Evolutionary conservation across 2,113 vertebrate species (phyloP).

Genomic region (Etheostoma spectabile): DNA sequence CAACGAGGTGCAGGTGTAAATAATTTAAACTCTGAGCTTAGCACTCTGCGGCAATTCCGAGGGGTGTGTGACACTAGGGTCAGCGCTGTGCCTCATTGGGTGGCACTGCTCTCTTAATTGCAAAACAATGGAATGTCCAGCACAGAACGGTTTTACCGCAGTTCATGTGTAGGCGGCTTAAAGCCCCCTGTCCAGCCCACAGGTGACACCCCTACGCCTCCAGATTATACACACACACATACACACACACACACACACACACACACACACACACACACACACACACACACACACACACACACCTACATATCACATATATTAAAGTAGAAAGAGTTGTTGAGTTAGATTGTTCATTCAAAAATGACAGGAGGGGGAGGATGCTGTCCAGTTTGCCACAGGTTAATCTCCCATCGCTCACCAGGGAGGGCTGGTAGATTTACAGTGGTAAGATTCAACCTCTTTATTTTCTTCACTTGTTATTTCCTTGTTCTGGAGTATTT

Average conservation of each 20-base stretch:
- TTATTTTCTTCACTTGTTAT: not conserved
- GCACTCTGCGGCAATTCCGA: too few relatives aligned
- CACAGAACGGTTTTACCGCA: too few relatives aligned
- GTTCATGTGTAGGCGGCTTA: not conserved
- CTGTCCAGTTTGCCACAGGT: constrained; percentile 97
- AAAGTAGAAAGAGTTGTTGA: not conserved
- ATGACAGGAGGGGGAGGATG: constrained; percentile 91
- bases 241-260: not conserved
- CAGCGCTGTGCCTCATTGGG: too few relatives aligned
- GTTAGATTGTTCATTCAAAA: constrained; percentile 27
- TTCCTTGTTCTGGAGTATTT: not conserved
- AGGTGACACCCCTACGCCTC: not conserved
- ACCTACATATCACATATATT: too few relatives aligned
- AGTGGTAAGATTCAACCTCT: constrained; percentile 86
- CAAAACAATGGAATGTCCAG: too few relatives aligned
- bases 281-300: too few relatives aligned
- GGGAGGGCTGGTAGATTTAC: constrained; percentile 94
- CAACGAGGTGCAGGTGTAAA: too few relatives aligned
- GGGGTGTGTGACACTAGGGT: too few relatives aligned
- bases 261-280: not conserved
- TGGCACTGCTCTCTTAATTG: too few relatives aligned
- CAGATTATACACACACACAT: not conserved
- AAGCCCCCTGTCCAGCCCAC: not conserved
- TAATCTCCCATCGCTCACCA: constrained; percentile 92
- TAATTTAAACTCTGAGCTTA: too few relatives aligned